Percentiles rank a stretch among this genome's conserved stretches.
These are phyloP conservation scores for Lycophotia porphyrea DNA, from an alignment of 2,888 invertebrate genomes.

Conservation along the genomic window DNA sequence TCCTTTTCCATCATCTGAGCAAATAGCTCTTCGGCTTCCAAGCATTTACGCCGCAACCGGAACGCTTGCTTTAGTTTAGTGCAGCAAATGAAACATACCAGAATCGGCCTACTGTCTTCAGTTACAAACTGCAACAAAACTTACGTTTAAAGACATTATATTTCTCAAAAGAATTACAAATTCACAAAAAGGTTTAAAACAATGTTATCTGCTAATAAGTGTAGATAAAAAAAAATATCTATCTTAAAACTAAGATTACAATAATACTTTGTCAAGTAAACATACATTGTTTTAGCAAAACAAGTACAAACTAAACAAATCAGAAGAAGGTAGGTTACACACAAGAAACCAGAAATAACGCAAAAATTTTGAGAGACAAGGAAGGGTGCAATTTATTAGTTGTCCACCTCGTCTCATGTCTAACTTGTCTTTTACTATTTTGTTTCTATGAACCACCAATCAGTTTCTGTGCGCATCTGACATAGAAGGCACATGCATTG, in stretches of 20 bases:
- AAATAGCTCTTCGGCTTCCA: not conserved
- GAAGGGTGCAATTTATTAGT: no score
- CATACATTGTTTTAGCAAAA: no score
- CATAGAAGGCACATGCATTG: not conserved
- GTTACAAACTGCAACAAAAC: constrained; percentile 1
- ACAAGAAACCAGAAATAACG: no score
- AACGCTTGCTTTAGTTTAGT: not conserved
- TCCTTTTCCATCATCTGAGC: not conserved
- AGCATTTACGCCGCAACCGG: not conserved
- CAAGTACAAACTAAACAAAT: no score
- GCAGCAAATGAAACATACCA: not conserved
- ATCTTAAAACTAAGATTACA: not conserved
- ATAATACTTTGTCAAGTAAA: not conserved
- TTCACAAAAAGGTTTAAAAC: not conserved
- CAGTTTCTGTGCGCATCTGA: not conserved
- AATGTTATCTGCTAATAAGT: not conserved
- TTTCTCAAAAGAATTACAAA: not conserved
- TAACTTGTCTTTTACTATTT: not conserved
- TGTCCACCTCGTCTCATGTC: no score
- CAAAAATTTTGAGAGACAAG: no score
- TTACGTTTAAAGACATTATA: not conserved
- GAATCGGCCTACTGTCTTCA: not conserved
- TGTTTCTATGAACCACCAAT: not conserved
- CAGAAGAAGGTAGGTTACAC: no score
- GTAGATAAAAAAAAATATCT: not conserved